phyloP scores from a whole-genome alignment of 2,888 invertebrate species.

The Aporophyla lueneburgensis region DNA sequence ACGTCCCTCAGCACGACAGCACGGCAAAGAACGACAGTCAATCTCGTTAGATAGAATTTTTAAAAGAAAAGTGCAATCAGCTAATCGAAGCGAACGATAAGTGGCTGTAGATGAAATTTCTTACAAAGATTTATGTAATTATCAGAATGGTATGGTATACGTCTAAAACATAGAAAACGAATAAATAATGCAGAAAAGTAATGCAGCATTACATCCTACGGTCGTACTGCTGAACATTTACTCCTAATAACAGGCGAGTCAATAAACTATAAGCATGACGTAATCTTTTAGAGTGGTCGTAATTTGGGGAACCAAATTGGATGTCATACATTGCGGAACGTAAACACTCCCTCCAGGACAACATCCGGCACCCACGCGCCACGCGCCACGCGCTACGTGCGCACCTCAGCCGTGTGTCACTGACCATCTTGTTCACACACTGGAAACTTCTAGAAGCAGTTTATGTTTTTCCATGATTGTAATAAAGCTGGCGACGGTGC shows the following conservation, averaged over 20 bases:
- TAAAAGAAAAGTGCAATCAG: no score
- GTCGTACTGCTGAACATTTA: constrained; percentile 6
- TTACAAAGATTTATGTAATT: no score
- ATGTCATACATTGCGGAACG: no score
- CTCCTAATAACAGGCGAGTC: neutral
- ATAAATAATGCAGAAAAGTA: no score
- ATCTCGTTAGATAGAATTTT: no score
- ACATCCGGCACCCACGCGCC: constrained; percentile 32
- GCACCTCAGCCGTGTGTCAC: constrained; percentile 10
- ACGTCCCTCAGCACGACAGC: no score
- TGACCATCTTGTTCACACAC: constrained; percentile 7
- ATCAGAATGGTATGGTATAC: no score
- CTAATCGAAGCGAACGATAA: no score
- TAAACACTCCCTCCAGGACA: constrained; percentile 35
- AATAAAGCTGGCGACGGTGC: constrained; percentile 5
- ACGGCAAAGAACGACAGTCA: no score
- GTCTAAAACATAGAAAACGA: no score
- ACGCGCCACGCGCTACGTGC: constrained; percentile 22
- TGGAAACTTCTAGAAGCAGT: constrained; percentile 37
- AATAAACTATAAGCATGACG: constrained; percentile 24
- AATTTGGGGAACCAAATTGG: no score
- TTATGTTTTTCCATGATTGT: constrained; percentile 27
- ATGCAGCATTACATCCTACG: neutral
- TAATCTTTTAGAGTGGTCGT: constrained; percentile 15
- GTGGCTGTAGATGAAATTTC: no score